phyloP scores from a whole-genome alignment of 2,797 vertebrate genomes.

The Delichon dasypus region DNA sequence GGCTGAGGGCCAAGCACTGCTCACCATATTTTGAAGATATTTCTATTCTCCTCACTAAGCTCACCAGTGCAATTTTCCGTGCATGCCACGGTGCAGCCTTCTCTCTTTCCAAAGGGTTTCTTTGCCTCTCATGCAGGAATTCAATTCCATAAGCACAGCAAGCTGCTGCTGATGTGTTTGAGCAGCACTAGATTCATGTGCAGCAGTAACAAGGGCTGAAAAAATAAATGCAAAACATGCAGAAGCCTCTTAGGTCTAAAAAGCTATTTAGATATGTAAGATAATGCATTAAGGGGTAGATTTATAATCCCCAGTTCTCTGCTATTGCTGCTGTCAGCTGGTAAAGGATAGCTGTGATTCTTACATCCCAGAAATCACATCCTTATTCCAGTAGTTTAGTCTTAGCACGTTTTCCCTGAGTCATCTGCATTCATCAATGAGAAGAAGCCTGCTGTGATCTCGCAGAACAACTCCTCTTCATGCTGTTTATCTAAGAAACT shows the following conservation, averaged over 20 bases:
- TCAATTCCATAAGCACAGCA: slow-evolving; percentile 41
- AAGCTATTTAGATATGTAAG: neutral
- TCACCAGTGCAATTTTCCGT: neutral
- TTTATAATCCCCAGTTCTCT: neutral
- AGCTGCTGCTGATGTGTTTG: slow-evolving; percentile 70
- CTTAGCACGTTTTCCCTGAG: neutral
- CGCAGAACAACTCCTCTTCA: neutral
- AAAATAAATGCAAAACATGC: neutral
- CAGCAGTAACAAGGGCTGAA: slow-evolving; percentile 75
- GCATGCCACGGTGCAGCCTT: slow-evolving; percentile 68
- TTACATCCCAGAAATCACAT: neutral
- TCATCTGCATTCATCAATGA: neutral
- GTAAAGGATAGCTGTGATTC: neutral
- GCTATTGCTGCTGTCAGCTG: neutral
- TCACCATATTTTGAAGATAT: neutral
- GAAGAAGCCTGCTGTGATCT: neutral
- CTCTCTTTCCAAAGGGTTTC: slow-evolving; percentile 34
- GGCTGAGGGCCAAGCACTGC: neutral
- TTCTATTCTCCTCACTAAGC: neutral
- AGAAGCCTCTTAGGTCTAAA: neutral
- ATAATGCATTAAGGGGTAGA: neutral
- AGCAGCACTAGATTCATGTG: slow-evolving; percentile 54
- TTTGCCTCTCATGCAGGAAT: slow-evolving; percentile 42
- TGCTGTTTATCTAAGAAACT: neutral
- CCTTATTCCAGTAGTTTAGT: neutral